Evolutionary conservation across 2,797 vertebrate species (phyloP).

Genomic region (Falco biarmicus): DNA sequence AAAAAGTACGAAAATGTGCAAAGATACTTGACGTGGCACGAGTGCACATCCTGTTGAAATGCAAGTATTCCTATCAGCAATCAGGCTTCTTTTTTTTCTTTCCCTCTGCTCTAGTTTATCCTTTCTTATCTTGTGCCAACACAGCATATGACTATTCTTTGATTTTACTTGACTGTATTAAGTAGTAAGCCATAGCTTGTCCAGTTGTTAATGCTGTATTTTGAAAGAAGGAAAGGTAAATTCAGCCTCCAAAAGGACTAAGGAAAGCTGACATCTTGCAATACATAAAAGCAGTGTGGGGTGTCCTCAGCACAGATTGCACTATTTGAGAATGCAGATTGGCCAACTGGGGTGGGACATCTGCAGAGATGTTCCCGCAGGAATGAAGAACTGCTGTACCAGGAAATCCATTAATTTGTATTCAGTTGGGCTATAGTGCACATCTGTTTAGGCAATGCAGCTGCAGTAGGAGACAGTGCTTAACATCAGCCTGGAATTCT

Average conservation of each 20-base stretch:
- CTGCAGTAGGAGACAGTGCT: background rate
- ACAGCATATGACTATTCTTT: background rate
- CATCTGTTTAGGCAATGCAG: slow-evolving; percentile 42
- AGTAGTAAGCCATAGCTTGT: background rate
- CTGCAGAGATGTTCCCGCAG: background rate
- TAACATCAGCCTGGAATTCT: slow-evolving; percentile 11
- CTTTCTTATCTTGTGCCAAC: background rate
- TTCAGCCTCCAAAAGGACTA: background rate
- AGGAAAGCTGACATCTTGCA: background rate
- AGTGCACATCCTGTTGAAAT: background rate
- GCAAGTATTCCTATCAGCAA: background rate
- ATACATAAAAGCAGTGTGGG: fast-evolving
- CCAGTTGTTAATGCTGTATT: background rate
- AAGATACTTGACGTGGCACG: background rate
- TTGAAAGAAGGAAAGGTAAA: background rate
- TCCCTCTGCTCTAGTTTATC: background rate
- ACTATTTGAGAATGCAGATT: background rate
- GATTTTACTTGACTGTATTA: slow-evolving; percentile 1
- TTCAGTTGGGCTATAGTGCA: background rate
- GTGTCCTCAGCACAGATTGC: background rate
- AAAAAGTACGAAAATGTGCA: background rate
- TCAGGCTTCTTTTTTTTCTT: background rate
- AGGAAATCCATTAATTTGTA: slow-evolving; percentile 17
- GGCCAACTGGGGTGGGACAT: background rate
- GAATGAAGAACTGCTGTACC: slow-evolving; percentile 4